These are phyloP conservation scores for Macaria liturata DNA, from an alignment of 2,888 invertebrate species.

Conservation along the genomic window DNA sequence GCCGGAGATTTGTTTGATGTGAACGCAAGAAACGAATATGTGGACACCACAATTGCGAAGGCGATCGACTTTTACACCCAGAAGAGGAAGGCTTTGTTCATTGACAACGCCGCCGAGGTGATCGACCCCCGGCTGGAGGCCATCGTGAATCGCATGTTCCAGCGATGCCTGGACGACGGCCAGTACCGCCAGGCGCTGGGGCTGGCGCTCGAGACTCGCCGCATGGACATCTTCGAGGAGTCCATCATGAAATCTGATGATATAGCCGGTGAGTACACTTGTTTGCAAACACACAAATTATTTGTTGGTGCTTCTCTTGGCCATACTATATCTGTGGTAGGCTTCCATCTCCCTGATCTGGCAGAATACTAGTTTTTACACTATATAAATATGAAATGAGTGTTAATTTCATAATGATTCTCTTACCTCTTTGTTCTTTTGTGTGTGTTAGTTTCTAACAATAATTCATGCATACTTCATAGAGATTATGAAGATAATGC, in stretches of 20 bases:
- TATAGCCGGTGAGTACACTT: slow-evolving; percentile 82
- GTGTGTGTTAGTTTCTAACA: too few relatives aligned
- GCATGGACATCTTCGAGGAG: slow-evolving; percentile 98
- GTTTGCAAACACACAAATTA: slow-evolving; percentile 3
- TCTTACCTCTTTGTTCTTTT: too few relatives aligned
- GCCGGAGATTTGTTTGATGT: slow-evolving; percentile 98
- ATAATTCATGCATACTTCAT: too few relatives aligned
- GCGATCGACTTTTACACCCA: slow-evolving; percentile 98
- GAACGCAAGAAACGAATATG: slow-evolving; percentile 96
- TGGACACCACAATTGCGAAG: slow-evolving; percentile 98
- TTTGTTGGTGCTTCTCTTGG: too few relatives aligned
- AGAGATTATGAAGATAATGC: too few relatives aligned
- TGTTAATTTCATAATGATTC: too few relatives aligned
- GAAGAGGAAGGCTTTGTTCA: slow-evolving; percentile 89
- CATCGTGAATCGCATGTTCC: slow-evolving; percentile 98
- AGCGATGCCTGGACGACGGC: slow-evolving; percentile 96
- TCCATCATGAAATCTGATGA: slow-evolving; percentile 97
- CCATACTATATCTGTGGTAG: too few relatives aligned
- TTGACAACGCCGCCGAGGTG: slow-evolving; percentile 85
- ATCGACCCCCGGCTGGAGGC: slow-evolving; percentile 94
- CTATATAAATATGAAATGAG: too few relatives aligned
- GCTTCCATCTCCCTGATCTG: too few relatives aligned
- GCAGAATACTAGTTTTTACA: too few relatives aligned
- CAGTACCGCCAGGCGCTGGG: slow-evolving; percentile 98
- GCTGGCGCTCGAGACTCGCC: slow-evolving; percentile 96